Conservation (phyloP, 2,113 vertebrate species). For the Melanerpes aurifrons region DNA sequence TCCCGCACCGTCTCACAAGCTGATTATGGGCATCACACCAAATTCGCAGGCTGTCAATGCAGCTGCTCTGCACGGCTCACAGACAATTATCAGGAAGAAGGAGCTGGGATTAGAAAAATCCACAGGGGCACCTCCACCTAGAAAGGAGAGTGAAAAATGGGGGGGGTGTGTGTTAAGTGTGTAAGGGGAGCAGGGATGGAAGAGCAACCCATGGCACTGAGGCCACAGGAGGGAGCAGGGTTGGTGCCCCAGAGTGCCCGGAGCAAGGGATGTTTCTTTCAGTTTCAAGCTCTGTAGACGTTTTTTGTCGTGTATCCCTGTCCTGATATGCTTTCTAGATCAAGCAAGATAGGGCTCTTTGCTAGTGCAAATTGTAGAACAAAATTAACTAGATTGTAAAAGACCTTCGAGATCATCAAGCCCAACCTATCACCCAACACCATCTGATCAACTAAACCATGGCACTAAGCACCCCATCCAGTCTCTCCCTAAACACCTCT, state of each 20-base stretch:
- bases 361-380: too few relatives aligned
- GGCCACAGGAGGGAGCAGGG: fast-evolving
- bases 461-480: too few relatives aligned
- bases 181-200: neutral
- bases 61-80: constrained; percentile 20
- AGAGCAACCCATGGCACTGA: neutral
- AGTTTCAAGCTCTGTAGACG: too few relatives aligned
- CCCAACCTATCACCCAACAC: too few relatives aligned
- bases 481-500: too few relatives aligned
- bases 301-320: too few relatives aligned
- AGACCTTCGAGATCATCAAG: too few relatives aligned
- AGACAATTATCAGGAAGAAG: constrained; percentile 72
- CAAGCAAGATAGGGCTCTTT: too few relatives aligned
- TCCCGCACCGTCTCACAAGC: neutral
- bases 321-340: too few relatives aligned
- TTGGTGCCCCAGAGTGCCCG: fast-evolving
- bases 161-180: neutral
- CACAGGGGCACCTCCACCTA: constrained; percentile 54
- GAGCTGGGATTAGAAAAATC: constrained; percentile 65
- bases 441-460: too few relatives aligned
- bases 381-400: too few relatives aligned
- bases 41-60: constrained; percentile 67
- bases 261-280: neutral
- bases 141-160: constrained; percentile 45
- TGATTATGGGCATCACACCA: constrained; percentile 63